Evolutionary conservation across 2,888 invertebrate species (phyloP).

Genomic region (Ctenicera cuprea): DNA sequence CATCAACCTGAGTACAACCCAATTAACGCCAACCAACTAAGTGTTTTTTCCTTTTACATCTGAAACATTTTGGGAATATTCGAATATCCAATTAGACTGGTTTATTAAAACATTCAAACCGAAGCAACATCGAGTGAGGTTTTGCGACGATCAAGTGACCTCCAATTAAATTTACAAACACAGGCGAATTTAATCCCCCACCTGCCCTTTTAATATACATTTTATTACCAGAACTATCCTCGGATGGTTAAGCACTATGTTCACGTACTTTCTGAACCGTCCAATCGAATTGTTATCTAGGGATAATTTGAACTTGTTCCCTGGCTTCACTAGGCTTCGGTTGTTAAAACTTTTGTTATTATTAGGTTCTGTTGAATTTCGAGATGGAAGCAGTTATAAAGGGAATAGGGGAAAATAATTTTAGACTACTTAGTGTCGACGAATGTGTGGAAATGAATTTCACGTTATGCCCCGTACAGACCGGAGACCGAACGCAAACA

Average conservation of each 20-base stretch:
- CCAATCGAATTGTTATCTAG: background rate
- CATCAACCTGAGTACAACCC: no score
- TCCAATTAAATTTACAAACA: conserved; percentile 21
- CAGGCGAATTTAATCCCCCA: conserved; percentile 4
- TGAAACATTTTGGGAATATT: background rate
- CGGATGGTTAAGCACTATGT: conserved; percentile 1
- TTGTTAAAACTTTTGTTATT: conserved; percentile 10
- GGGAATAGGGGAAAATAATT: background rate
- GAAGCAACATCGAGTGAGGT: conserved; percentile 9
- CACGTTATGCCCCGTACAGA: no score
- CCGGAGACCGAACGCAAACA: no score
- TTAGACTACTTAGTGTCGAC: background rate
- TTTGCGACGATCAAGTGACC: background rate
- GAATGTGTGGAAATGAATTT: background rate
- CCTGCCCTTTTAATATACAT: conserved; percentile 22
- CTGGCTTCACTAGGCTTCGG: background rate
- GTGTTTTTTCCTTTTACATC: no score
- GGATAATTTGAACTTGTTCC: background rate
- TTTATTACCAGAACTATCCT: background rate
- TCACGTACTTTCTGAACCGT: background rate
- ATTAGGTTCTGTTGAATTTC: background rate
- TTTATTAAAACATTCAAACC: background rate
- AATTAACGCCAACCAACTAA: no score
- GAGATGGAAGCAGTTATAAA: background rate
- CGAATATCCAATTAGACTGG: background rate